A percentile compares a stretch with the other conserved stretches of the same genome.
phyloP scores from a whole-genome alignment of 1,140 invertebrate genomes.

The Drepana arcuata region DNA sequence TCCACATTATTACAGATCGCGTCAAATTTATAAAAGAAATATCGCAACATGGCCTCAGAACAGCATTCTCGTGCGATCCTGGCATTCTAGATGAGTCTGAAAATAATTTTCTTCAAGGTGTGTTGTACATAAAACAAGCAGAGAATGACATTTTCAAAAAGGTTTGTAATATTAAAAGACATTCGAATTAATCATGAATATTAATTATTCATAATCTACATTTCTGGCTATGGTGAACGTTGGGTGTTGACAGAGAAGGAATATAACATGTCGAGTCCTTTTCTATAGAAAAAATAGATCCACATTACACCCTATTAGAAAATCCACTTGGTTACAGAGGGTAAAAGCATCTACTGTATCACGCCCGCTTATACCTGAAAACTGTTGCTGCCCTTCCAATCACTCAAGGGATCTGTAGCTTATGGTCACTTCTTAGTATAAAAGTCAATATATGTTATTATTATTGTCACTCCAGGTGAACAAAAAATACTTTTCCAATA shows the following conservation, averaged over 20 bases:
- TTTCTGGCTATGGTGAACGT: not conserved
- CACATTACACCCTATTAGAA: too few species aligned
- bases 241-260: too few species aligned
- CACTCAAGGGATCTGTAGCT: too few species aligned
- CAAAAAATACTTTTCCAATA: slow-evolving; percentile 21
- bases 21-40: slow-evolving; percentile 24
- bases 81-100: slow-evolving; percentile 12
- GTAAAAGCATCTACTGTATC: too few species aligned
- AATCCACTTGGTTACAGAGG: too few species aligned
- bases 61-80: slow-evolving; percentile 28
- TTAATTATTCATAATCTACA: not conserved
- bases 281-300: too few species aligned
- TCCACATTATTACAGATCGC: too few species aligned
- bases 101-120: slow-evolving; percentile 26
- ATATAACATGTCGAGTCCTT: too few species aligned
- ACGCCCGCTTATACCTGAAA: too few species aligned
- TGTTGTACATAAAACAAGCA: slow-evolving; percentile 25
- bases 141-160: slow-evolving; percentile 14
- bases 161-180: slow-evolving; percentile 18
- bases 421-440: too few species aligned
- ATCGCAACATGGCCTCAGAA: slow-evolving; percentile 17
- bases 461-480: slow-evolving; percentile 16
- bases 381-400: too few species aligned
- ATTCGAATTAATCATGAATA: not conserved
- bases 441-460: not conserved